Conservation (phyloP, 2,797 vertebrate genomes). For the Ctenopoma multispine region DNA sequence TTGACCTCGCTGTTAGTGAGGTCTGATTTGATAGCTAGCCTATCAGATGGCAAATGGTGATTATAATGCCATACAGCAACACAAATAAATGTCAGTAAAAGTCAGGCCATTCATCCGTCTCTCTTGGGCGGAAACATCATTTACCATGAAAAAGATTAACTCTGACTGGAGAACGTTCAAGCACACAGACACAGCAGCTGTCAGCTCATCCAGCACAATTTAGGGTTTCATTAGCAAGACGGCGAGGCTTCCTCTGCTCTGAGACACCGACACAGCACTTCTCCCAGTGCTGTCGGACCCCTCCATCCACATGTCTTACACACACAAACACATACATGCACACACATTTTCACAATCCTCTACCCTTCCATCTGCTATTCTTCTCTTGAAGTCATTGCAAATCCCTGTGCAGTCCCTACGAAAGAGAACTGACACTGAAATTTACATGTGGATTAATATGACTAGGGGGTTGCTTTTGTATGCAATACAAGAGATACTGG, state of each 20-base stretch:
- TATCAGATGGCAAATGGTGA: slow-evolving; percentile 53
- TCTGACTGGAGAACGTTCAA: slow-evolving; percentile 48
- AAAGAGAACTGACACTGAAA: slow-evolving; percentile 69
- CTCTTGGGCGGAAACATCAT: slow-evolving; percentile 50
- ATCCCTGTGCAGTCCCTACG: slow-evolving; percentile 55
- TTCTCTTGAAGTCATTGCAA: slow-evolving; percentile 52
- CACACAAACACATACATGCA: not conserved
- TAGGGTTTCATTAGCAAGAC: slow-evolving; percentile 69
- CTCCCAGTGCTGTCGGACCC: not conserved
- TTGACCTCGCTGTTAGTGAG: slow-evolving; percentile 40
- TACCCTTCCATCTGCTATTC: slow-evolving; percentile 29
- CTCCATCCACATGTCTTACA: slow-evolving; percentile 1
- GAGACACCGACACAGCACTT: not conserved
- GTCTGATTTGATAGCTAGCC: slow-evolving; percentile 33
- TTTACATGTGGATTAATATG: slow-evolving; percentile 76
- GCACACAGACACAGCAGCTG: slow-evolving; percentile 38
- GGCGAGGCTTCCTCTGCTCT: slow-evolving; percentile 26
- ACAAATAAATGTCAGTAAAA: slow-evolving; percentile 74
- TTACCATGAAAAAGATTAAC: slow-evolving; percentile 71
- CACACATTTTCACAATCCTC: slow-evolving; percentile 32
- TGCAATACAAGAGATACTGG: slow-evolving; percentile 54
- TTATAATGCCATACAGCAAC: slow-evolving; percentile 62
- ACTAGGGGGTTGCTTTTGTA: slow-evolving; percentile 60
- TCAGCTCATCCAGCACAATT: slow-evolving; percentile 61
- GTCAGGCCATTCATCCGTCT: slow-evolving; percentile 63